phyloP scores from a whole-genome alignment of 2,888 invertebrate genomes.

The Uloborus plumipes region DNA sequence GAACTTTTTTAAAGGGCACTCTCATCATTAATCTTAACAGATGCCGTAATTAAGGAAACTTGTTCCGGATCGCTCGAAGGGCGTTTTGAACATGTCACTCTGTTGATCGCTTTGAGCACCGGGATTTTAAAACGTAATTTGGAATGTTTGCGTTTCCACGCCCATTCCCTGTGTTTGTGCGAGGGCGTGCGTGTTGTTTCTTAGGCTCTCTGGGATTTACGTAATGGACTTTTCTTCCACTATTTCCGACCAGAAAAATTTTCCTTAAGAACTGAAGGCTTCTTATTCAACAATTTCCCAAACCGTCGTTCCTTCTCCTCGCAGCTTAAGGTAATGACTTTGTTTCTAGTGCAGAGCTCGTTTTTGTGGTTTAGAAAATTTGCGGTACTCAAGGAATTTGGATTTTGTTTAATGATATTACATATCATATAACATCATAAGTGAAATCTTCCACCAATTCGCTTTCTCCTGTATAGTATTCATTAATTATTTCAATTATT shows the following conservation, averaged over 20 bases:
- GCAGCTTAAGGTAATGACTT: no score
- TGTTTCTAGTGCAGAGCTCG: no score
- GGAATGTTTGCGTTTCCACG: conserved; percentile 57
- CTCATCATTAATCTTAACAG: conserved; percentile 46
- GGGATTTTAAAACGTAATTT: conserved; percentile 56
- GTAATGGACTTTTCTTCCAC: no score
- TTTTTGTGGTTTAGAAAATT: no score
- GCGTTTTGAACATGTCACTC: conserved; percentile 47
- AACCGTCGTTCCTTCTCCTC: background rate
- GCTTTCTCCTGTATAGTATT: no score
- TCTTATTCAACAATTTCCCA: background rate
- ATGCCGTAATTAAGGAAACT: conserved; percentile 46
- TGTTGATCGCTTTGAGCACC: conserved; percentile 11
- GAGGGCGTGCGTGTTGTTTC: conserved; percentile 37
- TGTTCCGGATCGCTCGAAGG: conserved; percentile 29
- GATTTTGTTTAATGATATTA: no score
- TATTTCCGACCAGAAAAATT: no score
- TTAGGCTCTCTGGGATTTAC: conserved; percentile 1
- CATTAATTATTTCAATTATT: no score
- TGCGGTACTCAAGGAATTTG: no score
- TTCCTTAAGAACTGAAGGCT: no score
- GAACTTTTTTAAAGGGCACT: conserved; percentile 38
- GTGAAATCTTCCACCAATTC: no score
- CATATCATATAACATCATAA: no score
- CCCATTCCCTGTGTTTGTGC: conserved; percentile 49